A percentile compares a stretch with the other conserved stretches of the same genome.
phyloP scores from a whole-genome alignment of 1,140 invertebrate species.

The Heterodera schachtii region DNA sequence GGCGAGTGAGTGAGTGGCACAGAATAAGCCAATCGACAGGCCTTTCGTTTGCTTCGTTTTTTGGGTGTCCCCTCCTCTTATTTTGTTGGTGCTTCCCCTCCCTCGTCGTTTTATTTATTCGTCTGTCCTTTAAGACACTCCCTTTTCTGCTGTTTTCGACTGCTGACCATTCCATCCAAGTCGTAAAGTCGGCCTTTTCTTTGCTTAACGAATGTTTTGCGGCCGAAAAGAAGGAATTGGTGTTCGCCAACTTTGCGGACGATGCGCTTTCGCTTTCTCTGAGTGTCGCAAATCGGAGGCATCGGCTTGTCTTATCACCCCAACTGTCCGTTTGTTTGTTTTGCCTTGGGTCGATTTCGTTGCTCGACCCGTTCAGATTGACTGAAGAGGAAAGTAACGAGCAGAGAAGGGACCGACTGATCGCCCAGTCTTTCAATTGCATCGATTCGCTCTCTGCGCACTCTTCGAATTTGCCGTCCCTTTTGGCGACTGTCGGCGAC shows the following conservation, averaged over 20 bases:
- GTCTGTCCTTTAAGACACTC: slow-evolving; percentile 12
- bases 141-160: slow-evolving; percentile 37
- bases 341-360: no score
- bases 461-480: slow-evolving; percentile 8
- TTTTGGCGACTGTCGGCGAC: not conserved
- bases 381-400: slow-evolving; percentile 39
- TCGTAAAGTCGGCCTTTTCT: slow-evolving; percentile 23
- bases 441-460: slow-evolving; percentile 6
- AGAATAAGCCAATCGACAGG: no score
- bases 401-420: slow-evolving; percentile 29
- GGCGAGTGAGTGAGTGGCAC: not conserved
- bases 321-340: no score
- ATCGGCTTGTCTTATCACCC: slow-evolving; percentile 32
- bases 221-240: slow-evolving; percentile 25
- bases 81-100: no score
- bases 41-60: no score
- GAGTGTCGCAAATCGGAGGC: slow-evolving; percentile 22
- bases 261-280: slow-evolving; percentile 20
- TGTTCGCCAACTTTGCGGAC: slow-evolving; percentile 29
- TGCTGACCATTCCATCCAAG: slow-evolving; percentile 22
- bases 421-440: slow-evolving; percentile 27
- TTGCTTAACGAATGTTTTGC: slow-evolving; percentile 23
- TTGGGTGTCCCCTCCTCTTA: no score
- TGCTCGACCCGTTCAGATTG: slow-evolving; percentile 30
- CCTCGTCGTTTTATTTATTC: no score